phyloP scores from a whole-genome alignment of 2,113 vertebrate genomes.

The Himantopus leucocephalus region DNA sequence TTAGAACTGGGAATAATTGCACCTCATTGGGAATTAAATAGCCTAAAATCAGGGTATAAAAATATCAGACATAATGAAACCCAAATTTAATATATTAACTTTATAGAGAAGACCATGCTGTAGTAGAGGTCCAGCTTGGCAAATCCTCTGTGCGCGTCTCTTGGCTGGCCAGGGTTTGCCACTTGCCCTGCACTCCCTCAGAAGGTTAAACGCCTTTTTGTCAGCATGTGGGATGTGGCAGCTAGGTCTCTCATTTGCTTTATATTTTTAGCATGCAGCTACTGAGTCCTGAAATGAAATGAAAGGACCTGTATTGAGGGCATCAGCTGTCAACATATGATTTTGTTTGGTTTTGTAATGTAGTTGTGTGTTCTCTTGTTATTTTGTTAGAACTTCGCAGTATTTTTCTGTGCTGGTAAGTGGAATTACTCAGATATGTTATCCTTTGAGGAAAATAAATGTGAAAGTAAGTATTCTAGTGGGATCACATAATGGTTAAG shows the following conservation, averaged over 20 bases:
- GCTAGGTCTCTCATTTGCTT: neutral
- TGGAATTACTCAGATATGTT: neutral
- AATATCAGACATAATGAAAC: neutral
- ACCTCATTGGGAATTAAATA: neutral
- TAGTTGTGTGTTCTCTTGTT: neutral
- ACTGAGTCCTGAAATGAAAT: neutral
- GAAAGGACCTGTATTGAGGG: neutral
- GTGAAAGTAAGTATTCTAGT: neutral
- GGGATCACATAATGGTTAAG: neutral
- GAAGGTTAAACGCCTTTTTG: neutral
- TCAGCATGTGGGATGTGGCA: neutral
- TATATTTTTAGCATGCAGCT: neutral
- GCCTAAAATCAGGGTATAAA: neutral
- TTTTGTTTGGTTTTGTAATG: neutral
- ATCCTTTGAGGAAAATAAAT: neutral
- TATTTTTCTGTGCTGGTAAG: neutral
- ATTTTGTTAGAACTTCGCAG: neutral
- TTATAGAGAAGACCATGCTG: neutral
- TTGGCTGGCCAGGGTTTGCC: neutral
- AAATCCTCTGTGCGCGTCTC: neutral
- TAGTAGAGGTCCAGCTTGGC: neutral
- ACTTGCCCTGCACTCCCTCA: neutral
- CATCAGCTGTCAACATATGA: neutral
- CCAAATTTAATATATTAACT: neutral
- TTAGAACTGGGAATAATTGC: neutral